Percentiles rank a stretch among this genome's conserved stretches.
Evolutionary conservation across 2,888 invertebrate genomes (phyloP).

Genomic region (Dorcus hopei): DNA sequence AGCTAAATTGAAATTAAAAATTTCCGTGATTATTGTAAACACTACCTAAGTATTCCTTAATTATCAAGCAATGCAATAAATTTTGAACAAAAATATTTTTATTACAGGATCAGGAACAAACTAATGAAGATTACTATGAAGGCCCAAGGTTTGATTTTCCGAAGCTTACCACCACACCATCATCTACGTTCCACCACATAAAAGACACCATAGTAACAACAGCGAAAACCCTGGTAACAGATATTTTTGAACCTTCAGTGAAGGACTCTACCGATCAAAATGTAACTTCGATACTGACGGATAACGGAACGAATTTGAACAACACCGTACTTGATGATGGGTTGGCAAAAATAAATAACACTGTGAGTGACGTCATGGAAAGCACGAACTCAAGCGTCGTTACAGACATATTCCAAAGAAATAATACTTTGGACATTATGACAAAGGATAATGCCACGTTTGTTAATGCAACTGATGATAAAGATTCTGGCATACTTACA

Average conservation of each 20-base stretch:
- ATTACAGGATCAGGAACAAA: too few relatives aligned
- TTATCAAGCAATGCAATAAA: too few relatives aligned
- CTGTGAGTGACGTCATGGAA: background rate
- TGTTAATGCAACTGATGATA: background rate
- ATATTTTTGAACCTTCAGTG: background rate
- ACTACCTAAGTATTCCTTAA: too few relatives aligned
- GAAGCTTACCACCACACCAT: background rate
- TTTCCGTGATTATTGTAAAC: too few relatives aligned
- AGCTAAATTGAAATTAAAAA: too few relatives aligned
- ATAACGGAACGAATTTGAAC: background rate
- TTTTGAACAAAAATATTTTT: too few relatives aligned
- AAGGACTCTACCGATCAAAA: background rate
- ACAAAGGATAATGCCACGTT: background rate
- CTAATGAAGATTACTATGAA: background rate
- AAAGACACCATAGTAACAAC: background rate
- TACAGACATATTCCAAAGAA: background rate
- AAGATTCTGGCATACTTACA: background rate
- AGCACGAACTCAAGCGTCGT: background rate
- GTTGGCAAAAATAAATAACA: background rate
- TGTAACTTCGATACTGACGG: too few relatives aligned
- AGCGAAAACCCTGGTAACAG: background rate
- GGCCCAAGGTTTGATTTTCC: background rate
- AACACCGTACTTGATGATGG: background rate
- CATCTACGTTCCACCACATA: background rate
- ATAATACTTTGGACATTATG: background rate